A percentile compares a stretch with the other conserved stretches of the same genome.
Evolutionary conservation across 2,113 vertebrate genomes (phyloP).

Genomic region (Willisornis vidua): DNA sequence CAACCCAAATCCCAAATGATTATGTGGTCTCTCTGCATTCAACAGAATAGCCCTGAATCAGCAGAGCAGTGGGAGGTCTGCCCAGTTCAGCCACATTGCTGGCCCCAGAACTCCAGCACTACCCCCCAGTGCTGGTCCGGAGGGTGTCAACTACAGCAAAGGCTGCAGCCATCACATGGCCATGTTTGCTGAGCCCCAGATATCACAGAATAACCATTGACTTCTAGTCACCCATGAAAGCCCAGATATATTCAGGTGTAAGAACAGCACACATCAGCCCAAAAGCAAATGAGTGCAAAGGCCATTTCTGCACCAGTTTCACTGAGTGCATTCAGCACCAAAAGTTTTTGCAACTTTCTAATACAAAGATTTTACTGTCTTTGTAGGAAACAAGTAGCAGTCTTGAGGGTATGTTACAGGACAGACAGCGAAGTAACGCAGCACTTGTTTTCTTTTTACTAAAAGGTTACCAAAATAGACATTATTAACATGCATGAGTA

Average conservation of each 20-base stretch:
- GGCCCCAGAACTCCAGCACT: not conserved
- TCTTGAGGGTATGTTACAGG: not conserved
- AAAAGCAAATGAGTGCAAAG: not conserved
- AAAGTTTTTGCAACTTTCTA: not conserved
- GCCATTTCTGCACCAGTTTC: not conserved
- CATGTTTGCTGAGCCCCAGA: not conserved
- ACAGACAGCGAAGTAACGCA: not conserved
- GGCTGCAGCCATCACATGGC: not conserved
- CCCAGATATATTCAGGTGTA: not conserved
- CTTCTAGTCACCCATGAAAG: not conserved
- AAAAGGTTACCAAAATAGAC: not conserved
- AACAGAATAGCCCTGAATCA: not conserved
- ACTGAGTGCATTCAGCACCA: not conserved
- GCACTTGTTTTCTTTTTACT: not conserved
- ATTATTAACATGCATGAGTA: not conserved
- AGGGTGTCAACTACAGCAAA: not conserved
- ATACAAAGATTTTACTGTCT: not conserved
- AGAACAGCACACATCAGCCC: accelerated
- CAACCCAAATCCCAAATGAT: not conserved
- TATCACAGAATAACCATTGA: accelerated
- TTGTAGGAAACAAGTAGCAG: not conserved
- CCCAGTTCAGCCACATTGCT: not conserved
- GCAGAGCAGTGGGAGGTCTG: not conserved
- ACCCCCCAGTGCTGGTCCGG: accelerated
- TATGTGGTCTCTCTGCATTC: not conserved